Evolutionary conservation across 1,140 invertebrate species (phyloP).

Genomic region (Drosophila ananassae): DNA sequence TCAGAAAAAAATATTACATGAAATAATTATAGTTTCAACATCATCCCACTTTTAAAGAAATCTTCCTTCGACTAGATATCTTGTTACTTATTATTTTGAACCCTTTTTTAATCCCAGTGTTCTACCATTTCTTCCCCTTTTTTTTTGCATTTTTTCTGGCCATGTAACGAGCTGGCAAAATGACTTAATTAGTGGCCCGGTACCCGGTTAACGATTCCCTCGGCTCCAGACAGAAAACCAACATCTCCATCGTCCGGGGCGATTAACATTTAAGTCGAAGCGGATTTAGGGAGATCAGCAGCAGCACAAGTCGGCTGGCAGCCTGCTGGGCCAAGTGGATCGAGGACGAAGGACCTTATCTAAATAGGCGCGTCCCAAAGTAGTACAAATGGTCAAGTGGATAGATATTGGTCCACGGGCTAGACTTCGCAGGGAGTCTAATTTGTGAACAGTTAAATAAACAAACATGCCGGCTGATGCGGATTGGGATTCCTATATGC

Average conservation of each 20-base stretch:
- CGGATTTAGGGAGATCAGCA: constrained; percentile 34
- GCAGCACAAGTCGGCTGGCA: background rate
- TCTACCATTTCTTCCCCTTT: constrained; percentile 14
- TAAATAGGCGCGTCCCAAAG: constrained; percentile 81
- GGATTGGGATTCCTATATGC: constrained; percentile 2
- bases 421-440: constrained; percentile 51
- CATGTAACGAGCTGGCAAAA: constrained; percentile 77
- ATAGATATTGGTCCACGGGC: constrained; percentile 41
- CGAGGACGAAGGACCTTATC: constrained; percentile 49
- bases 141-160: background rate
- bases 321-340: constrained; percentile 33
- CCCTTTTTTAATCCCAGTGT: constrained; percentile 12
- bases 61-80: too few species aligned
- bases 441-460: constrained; percentile 82
- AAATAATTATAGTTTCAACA: too few species aligned
- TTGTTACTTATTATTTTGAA: background rate
- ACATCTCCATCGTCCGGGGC: constrained; percentile 41
- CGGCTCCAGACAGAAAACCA: constrained; percentile 17
- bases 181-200: constrained; percentile 71
- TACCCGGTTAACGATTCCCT: constrained; percentile 5
- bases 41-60: too few species aligned
- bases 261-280: constrained; percentile 42
- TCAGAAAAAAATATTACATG: background rate
- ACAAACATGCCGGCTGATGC: constrained; percentile 62
- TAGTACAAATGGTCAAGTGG: constrained; percentile 77